Evolutionary conservation across 2,888 invertebrate genomes (phyloP).

Genomic region (Eilema sororculum): DNA sequence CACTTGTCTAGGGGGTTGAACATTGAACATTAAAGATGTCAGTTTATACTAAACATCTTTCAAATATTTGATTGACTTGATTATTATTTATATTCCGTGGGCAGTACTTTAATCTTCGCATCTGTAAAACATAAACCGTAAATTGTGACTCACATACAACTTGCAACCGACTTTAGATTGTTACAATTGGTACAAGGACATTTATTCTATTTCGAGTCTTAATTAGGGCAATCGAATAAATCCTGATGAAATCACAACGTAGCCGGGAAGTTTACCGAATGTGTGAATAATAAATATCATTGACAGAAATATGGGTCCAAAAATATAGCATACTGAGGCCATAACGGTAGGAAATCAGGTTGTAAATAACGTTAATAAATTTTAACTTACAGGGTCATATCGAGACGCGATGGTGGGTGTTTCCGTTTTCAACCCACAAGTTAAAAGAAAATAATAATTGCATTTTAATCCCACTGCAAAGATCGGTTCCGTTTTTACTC

Average conservation of each 20-base stretch:
- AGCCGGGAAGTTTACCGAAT: conserved; percentile 13
- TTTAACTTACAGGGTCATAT: neutral
- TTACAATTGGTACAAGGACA: conserved; percentile 42
- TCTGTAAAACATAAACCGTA: neutral
- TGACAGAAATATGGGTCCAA: conserved; percentile 10
- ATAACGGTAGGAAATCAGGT: neutral
- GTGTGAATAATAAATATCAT: conserved; percentile 12
- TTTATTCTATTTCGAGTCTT: conserved; percentile 24
- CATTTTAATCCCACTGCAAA: too few species aligned
- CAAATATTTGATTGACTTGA: too few species aligned
- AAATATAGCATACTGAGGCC: neutral
- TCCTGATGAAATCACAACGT: conserved; percentile 19
- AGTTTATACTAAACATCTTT: too few species aligned
- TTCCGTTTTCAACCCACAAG: too few species aligned
- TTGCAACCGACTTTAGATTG: conserved; percentile 10
- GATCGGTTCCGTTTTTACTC: too few species aligned
- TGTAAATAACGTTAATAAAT: neutral
- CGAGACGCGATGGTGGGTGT: too few species aligned
- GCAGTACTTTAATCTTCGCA: neutral
- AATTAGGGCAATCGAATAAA: conserved; percentile 30
- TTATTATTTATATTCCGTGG: too few species aligned
- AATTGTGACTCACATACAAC: neutral
- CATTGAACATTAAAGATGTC: too few species aligned
- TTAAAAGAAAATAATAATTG: too few species aligned
- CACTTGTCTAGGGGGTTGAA: too few species aligned